Conservation (phyloP, 2,113 vertebrate species). For the Toxotes chatareus region DNA sequence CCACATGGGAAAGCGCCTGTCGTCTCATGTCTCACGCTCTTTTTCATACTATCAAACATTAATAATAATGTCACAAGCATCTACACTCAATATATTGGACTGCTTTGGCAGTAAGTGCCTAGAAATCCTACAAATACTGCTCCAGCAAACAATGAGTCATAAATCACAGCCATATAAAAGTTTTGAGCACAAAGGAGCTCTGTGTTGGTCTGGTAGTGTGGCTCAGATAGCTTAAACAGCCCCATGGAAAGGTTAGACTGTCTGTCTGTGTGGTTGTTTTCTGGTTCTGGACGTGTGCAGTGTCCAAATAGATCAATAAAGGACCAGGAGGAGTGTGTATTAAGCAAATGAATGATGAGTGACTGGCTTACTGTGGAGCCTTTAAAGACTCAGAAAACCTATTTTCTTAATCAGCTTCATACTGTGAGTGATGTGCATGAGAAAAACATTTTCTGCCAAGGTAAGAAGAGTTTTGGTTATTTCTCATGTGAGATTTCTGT, state of each 20-base stretch:
- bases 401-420: too few species aligned
- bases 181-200: constrained; percentile 38
- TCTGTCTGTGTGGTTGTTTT: constrained; percentile 15
- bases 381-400: neutral
- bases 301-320: neutral
- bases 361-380: neutral
- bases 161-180: constrained; percentile 50
- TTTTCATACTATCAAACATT: constrained; percentile 35
- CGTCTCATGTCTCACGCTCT: constrained; percentile 26
- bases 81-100: constrained; percentile 2
- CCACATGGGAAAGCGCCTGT: constrained; percentile 47
- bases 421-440: neutral
- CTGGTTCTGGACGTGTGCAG: neutral
- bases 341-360: neutral
- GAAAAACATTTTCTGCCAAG: neutral
- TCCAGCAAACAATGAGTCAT: constrained; percentile 35
- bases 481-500: neutral
- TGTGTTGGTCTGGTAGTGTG: constrained; percentile 39
- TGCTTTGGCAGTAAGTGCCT: neutral
- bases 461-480: neutral
- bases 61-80: constrained; percentile 21
- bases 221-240: constrained; percentile 55
- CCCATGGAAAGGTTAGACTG: constrained; percentile 2
- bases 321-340: neutral
- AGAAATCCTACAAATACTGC: neutral